Base-by-base conservation (phyloP, 2,797 vertebrate genomes). In the Alauda arvensis region DNA sequence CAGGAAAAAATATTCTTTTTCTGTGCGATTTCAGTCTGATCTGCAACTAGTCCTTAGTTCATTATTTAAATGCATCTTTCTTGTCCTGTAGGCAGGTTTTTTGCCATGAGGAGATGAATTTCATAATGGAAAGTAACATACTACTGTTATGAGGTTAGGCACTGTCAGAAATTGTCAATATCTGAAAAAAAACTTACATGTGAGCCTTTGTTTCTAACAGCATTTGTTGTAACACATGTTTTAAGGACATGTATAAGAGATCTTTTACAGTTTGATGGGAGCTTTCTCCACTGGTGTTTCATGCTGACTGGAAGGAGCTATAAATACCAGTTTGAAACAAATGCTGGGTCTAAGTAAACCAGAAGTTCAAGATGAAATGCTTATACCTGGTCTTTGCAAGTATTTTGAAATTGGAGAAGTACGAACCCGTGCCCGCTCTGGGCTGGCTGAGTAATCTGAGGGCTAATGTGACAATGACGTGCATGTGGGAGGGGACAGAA, bases 361-460 rank as follows among this genome's bases (percentile, higher is more conserved):
- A 61, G 49, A 34, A 85, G 49, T 79, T 53, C 55, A 43, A 33
- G 18, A 16, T 42, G 23, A 74, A 74, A 76, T 63, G 37, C 42
- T 79, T 81, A 39, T 77, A 82, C 60, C 87, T 78, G 14, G 15
- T 88, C 55, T 87, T 62, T 82, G 53, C 5, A 82, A 62, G 57
- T 52, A 29, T 72, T 89, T 81, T 85, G 88, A 74, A 89, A 83
- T n/a, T 49, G 71, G 60, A 84, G 81, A 34, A 92, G 66, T 28
- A 33, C 0, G 1, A 89, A 87, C 14, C 31, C 16, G 0, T 51
- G 51, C n/a, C 14, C 7, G 40, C 60, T 80, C 84, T 61, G 75
- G 40, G 45, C 77, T 65, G 78, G 28, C 84, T 56, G 55, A 49
- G 16, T 67, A n/a, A 86, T 63, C 59, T 39, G 4, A 46, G 1